Base-by-base conservation (phyloP, 1,140 invertebrate genomes). In the Trachymyrmex cornetzi region DNA sequence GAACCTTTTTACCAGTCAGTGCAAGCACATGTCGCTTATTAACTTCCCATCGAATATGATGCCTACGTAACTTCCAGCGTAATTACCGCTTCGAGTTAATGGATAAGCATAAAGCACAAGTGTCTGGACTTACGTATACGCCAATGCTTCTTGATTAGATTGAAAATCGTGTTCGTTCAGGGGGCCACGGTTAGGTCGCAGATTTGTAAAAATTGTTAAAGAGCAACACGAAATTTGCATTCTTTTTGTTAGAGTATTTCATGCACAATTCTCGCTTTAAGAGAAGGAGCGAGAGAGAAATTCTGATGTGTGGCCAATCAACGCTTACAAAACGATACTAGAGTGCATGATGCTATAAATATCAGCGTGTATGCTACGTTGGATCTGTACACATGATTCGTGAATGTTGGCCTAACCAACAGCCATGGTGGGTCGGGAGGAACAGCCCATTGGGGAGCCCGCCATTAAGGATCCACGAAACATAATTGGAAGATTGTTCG, bases 271-370 rank as follows among this genome's bases (percentile, higher is more conserved):
- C 30, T 30, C 30, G 30, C 30, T 34, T 16, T 34, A 30, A 71
- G 69, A 82, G 57, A 66, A n/a, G 71, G 71, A 59, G 44, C 59
- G 7, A 50, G 24, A 75, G 24, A 59, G 44, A n/a, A 30, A 2
- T 30, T 50, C 11, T 50, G 80, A 87, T 85, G 81, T 85, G 75
- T 77, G 77, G 84, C 77, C 82, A 88, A 90, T 91, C 77, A 86
- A 74, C 89, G 82, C 48, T 64, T 63, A 19, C 16, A 30, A 85
- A 34, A 74, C 38, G 87, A 88, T 77, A 86, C 75, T 53, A 48
- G n/a, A 16, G 27, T 67, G 24, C 27, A 0, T 48, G 12, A 5
- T 24, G 67, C 50, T 69, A 44, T 27, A 4, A 55, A 50, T 34
- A 57, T 4, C n/a, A 5, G 22, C 12, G 12, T 53, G 27, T 30